Evolutionary conservation across 2,888 invertebrate genomes (phyloP).

Genomic region (Oligia fasciuncula): DNA sequence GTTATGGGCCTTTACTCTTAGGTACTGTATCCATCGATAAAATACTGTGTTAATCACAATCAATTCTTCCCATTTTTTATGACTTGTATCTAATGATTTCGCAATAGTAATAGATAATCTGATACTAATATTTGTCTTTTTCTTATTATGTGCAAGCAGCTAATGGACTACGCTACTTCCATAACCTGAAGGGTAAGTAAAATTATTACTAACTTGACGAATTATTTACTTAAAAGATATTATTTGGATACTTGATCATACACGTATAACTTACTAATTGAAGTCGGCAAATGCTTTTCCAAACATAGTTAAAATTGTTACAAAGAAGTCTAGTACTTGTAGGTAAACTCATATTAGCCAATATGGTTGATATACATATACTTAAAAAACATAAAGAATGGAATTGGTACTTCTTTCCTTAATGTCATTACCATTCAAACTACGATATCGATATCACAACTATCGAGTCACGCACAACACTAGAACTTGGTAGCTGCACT

Average conservation of each 20-base stretch:
- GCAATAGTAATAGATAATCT: not conserved
- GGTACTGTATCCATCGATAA: constrained; percentile 10
- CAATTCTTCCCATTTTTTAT: not conserved
- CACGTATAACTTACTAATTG: not conserved
- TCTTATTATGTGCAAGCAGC: constrained; percentile 38
- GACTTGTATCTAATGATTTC: not conserved
- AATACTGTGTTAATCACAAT: not conserved
- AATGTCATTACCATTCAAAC: not conserved
- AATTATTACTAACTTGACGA: not conserved
- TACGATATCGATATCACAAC: not conserved
- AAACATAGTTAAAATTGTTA: not conserved
- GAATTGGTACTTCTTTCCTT: not conserved
- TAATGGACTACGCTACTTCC: not conserved
- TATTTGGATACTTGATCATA: not conserved
- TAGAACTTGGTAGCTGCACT: constrained; percentile 49
- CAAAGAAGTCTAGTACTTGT: not conserved
- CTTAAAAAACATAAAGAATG: not conserved
- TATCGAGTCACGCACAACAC: constrained; percentile 40
- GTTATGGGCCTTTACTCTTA: not conserved
- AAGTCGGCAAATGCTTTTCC: not conserved
- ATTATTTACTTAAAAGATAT: not conserved
- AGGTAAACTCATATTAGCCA: not conserved
- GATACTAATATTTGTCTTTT: constrained; percentile 20
- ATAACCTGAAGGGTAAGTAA: constrained; percentile 21
- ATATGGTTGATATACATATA: not conserved